phyloP scores from a whole-genome alignment of 2,888 invertebrate genomes.

The Drosophila nigritarsus region DNA sequence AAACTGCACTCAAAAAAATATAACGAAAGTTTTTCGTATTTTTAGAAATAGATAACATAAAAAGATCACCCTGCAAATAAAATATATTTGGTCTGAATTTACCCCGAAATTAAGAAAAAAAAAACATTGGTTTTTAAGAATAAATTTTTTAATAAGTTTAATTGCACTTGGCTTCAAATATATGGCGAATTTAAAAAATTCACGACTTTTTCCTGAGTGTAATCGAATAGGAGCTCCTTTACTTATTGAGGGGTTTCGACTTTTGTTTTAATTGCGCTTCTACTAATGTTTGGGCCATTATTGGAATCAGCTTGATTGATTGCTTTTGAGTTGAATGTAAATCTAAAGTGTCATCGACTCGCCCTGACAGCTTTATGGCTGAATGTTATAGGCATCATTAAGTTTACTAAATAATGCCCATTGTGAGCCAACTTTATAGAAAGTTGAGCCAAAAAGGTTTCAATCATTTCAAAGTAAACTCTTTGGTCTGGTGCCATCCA shows the following conservation, averaged over 20 bases:
- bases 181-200: neutral
- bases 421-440: neutral
- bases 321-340: neutral
- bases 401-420: slow-evolving; percentile 15
- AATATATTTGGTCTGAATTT: neutral
- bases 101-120: no score
- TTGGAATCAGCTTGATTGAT: slow-evolving; percentile 31
- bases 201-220: neutral
- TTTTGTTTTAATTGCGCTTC: neutral
- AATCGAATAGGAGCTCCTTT: neutral
- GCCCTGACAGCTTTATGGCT: slow-evolving; percentile 17
- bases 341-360: slow-evolving; percentile 16
- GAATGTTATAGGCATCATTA: slow-evolving; percentile 27
- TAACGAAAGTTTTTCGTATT: no score
- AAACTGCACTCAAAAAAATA: neutral
- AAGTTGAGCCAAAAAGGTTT: slow-evolving; percentile 23
- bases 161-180: neutral
- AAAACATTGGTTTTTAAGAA: neutral
- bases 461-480: slow-evolving; percentile 22
- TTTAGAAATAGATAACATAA: neutral
- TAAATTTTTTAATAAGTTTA: neutral
- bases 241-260: neutral
- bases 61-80: neutral
- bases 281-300: neutral
- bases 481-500: slow-evolving; percentile 26